Percentiles rank a stretch among this genome's conserved stretches.
phyloP scores from a whole-genome alignment of 2,888 invertebrate species.

The Atrina japonica region DNA sequence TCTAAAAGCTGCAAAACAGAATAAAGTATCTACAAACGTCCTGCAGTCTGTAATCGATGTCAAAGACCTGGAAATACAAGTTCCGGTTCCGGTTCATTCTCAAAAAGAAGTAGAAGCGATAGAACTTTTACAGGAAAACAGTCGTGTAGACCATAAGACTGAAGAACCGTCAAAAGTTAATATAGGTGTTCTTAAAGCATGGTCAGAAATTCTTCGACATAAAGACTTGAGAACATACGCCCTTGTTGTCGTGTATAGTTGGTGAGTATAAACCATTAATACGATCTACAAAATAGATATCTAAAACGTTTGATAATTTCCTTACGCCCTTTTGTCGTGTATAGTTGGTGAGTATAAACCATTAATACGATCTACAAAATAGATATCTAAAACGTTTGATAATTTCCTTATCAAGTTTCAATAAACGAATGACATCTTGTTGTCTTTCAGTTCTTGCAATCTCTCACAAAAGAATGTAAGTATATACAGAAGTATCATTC shows the following conservation, averaged over 20 bases:
- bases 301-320: no score
- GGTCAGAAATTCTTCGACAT: slow-evolving; percentile 1
- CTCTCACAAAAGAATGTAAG: no score
- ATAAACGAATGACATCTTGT: no score
- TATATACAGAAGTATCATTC: no score
- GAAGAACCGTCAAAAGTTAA: background rate
- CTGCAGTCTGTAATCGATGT: background rate
- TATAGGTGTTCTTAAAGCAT: background rate
- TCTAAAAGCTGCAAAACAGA: background rate
- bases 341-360: background rate
- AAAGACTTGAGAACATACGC: background rate
- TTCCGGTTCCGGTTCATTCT: no score
- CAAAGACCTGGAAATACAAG: background rate
- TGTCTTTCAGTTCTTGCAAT: no score
- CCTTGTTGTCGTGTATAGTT: background rate
- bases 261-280: background rate
- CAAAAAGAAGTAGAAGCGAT: background rate
- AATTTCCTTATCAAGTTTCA: no score
- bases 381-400: no score
- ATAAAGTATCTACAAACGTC: background rate
- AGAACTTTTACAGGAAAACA: background rate
- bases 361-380: background rate
- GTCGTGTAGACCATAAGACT: background rate
- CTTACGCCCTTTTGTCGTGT: background rate
- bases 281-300: background rate